Percentiles rank a stretch among this genome's conserved stretches.
Evolutionary conservation across 2,113 vertebrate genomes (phyloP).

Genomic region (Boulengeromyrus knoepffleri): DNA sequence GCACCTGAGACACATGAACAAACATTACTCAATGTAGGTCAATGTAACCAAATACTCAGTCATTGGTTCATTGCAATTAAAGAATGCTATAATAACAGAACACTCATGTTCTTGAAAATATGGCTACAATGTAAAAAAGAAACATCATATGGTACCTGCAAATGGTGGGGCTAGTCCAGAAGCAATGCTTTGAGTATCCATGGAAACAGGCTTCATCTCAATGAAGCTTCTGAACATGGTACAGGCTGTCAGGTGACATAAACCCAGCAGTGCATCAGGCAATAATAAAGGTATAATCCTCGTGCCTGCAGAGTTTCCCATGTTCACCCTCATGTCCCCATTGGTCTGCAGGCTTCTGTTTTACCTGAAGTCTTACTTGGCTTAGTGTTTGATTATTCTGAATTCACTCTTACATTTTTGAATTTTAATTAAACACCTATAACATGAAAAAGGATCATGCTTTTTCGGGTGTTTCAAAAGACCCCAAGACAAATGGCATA

Average conservation of each 20-base stretch:
- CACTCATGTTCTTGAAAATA: too few relatives aligned
- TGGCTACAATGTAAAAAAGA: not conserved
- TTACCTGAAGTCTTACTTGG: not conserved
- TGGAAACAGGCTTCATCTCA: conserved; percentile 58
- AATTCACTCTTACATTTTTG: not conserved
- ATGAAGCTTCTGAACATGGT: conserved; percentile 65
- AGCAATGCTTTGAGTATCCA: conserved; percentile 62
- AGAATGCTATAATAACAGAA: not conserved
- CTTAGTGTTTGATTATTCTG: not conserved
- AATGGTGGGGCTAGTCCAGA: conserved; percentile 63
- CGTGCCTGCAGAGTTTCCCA: not conserved
- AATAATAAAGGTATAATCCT: not conserved
- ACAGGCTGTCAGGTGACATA: conserved; percentile 48
- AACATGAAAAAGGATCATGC: not conserved
- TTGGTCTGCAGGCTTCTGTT: not conserved
- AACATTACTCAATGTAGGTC: not conserved
- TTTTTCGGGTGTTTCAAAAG: not conserved
- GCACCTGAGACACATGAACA: conserved; percentile 38
- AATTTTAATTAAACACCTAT: not conserved
- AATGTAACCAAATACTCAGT: not conserved
- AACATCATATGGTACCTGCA: conserved; percentile 46
- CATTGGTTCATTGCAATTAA: not conserved
- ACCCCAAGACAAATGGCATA: not conserved
- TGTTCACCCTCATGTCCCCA: not conserved
- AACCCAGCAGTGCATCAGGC: not conserved